phyloP scores from a whole-genome alignment of 2,888 invertebrate species.

The Eubasilissa splendida region DNA sequence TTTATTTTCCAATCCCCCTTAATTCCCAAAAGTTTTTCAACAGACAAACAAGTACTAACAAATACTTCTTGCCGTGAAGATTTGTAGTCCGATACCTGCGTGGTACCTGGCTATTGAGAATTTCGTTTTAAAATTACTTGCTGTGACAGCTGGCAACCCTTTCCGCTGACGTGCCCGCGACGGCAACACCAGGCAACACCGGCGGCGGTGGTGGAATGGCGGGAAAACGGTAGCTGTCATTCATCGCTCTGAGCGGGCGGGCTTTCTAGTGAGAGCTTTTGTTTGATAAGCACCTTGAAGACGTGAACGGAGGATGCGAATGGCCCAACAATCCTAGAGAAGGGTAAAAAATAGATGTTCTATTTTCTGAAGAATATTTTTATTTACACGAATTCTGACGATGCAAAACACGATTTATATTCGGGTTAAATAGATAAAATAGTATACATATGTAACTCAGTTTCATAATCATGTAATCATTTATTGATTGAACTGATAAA shows the following conservation, averaged over 20 bases:
- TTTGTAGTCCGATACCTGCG: neutral
- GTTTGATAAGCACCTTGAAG: slow-evolving; percentile 30
- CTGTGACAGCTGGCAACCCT: neutral
- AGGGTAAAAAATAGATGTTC: slow-evolving; percentile 10
- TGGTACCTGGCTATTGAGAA: neutral
- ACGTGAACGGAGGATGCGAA: neutral
- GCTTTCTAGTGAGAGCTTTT: slow-evolving; percentile 7
- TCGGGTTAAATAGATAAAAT: too few species aligned
- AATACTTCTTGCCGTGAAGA: neutral
- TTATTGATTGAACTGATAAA: too few species aligned
- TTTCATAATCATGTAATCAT: too few species aligned
- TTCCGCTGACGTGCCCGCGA: slow-evolving; percentile 13
- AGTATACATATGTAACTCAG: too few species aligned
- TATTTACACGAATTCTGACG: slow-evolving; percentile 2
- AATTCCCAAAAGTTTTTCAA: too few species aligned
- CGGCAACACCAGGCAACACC: neutral
- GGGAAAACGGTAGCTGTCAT: slow-evolving; percentile 13
- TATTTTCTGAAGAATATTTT: neutral
- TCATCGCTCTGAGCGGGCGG: neutral
- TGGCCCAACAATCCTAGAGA: slow-evolving; percentile 1
- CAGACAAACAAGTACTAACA: too few species aligned
- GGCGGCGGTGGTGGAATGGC: neutral
- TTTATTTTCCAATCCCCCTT: too few species aligned
- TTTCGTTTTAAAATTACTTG: slow-evolving; percentile 14
- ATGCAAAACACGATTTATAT: neutral